Percentiles rank a stretch among this genome's conserved stretches.
These are phyloP conservation scores for Megaleporinus macrocephalus DNA, from an alignment of 2,113 vertebrate species.

Conservation along the genomic window DNA sequence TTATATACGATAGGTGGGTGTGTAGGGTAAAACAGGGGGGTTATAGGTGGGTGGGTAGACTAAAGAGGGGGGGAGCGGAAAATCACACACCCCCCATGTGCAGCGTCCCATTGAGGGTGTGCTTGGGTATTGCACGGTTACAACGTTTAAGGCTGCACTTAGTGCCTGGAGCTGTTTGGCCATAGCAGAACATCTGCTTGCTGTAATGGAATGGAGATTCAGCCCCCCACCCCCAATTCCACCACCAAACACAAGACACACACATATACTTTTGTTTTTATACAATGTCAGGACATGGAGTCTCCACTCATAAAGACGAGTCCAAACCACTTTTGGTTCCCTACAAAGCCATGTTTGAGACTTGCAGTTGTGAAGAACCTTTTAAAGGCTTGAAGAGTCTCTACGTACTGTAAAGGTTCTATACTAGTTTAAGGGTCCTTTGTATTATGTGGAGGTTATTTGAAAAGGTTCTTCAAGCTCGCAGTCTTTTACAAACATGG, in stretches of 20 bases:
- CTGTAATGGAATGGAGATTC: conserved; percentile 50
- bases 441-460: too few relatives aligned
- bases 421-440: too few relatives aligned
- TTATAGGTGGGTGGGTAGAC: conserved; percentile 23
- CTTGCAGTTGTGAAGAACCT: too few relatives aligned
- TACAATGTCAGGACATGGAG: neutral
- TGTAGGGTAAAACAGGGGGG: conserved; percentile 51
- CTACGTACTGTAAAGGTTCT: too few relatives aligned
- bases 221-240: conserved; percentile 45
- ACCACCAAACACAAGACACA: conserved; percentile 54
- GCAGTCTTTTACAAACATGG: too few relatives aligned
- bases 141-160: conserved; percentile 37
- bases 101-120: conserved; percentile 20
- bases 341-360: too few relatives aligned
- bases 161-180: conserved; percentile 48
- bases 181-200: conserved; percentile 53
- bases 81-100: conserved; percentile 55
- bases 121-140: conserved; percentile 27
- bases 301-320: neutral
- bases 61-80: conserved; percentile 67
- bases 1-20: conserved; percentile 38
- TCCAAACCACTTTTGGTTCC: too few relatives aligned
- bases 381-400: too few relatives aligned
- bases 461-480: too few relatives aligned
- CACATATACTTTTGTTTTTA: conserved; percentile 24